phyloP scores from a whole-genome alignment of 2,797 vertebrate species.

The Lindbergichthys nudifrons region DNA sequence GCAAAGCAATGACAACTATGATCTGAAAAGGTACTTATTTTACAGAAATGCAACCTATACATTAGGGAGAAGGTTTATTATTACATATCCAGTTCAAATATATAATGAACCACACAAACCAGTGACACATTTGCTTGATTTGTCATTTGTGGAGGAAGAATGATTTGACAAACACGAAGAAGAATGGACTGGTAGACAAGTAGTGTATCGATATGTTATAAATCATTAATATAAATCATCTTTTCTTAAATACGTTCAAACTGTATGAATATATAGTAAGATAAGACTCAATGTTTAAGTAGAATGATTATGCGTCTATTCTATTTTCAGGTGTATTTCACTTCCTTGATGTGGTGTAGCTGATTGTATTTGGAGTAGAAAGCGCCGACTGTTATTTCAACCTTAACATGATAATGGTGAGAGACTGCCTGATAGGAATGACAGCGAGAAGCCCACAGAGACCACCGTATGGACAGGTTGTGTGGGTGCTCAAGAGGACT shows the following conservation, averaged over 20 bases:
- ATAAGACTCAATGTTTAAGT: background rate
- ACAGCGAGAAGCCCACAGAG: slow-evolving; percentile 38
- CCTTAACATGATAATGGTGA: slow-evolving; percentile 29
- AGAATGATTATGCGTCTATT: background rate
- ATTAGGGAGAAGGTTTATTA: background rate
- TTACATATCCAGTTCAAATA: background rate
- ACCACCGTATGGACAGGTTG: slow-evolving; percentile 21
- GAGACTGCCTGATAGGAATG: slow-evolving; percentile 14
- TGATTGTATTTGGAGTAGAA: slow-evolving; percentile 3
- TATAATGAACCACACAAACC: background rate
- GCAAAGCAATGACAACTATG: background rate
- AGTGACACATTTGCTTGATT: background rate
- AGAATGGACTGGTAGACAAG: background rate
- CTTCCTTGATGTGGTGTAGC: background rate
- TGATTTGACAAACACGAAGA: background rate
- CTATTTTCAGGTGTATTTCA: background rate
- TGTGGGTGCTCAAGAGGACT: slow-evolving; percentile 36
- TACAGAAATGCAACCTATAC: slow-evolving; percentile 10
- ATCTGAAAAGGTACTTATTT: slow-evolving; percentile 13
- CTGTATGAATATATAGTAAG: background rate
- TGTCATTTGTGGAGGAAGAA: slow-evolving; percentile 3
- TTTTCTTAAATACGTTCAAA: background rate
- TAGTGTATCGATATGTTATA: background rate
- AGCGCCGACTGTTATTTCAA: background rate
- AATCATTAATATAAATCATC: background rate